Conservation (phyloP, 2,888 invertebrate species). For the Drosophila leonis region DNA sequence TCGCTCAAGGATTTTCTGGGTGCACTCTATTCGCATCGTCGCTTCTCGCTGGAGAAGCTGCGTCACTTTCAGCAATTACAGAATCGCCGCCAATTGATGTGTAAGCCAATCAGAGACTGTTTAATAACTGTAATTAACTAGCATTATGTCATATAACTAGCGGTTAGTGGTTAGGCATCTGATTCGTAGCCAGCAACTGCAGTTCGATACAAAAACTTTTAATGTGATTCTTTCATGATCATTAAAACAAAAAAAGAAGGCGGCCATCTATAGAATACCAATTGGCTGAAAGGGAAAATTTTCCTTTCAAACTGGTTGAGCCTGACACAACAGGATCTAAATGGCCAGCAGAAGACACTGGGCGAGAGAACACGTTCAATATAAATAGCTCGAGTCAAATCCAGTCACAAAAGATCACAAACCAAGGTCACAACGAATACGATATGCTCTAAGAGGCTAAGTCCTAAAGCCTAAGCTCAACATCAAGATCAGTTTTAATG, state of each 20-base stretch:
- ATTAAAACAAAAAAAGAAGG: constrained; percentile 26
- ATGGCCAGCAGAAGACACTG: constrained; percentile 7
- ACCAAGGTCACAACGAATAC: constrained; percentile 45
- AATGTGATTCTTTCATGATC: neutral
- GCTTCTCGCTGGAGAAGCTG: constrained; percentile 67
- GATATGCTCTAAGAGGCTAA: constrained; percentile 50
- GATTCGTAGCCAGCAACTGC: neutral
- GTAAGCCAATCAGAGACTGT: constrained; percentile 50
- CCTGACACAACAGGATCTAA: constrained; percentile 38
- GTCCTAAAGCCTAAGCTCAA: constrained; percentile 16
- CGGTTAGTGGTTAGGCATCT: constrained; percentile 9
- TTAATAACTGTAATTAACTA: constrained; percentile 16
- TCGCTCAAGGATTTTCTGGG: constrained; percentile 72
- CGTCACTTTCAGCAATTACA: constrained; percentile 55
- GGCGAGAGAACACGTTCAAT: constrained; percentile 54
- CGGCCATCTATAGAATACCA: constrained; percentile 20
- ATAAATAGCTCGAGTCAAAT: constrained; percentile 20
- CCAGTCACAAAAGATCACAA: constrained; percentile 17
- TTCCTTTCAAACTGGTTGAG: constrained; percentile 51
- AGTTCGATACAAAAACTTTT: neutral
- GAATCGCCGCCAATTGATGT: constrained; percentile 59
- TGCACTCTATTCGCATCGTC: constrained; percentile 58
- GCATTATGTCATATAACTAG: constrained; percentile 8
- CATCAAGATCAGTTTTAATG: constrained; percentile 27
- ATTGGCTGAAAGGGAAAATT: constrained; percentile 40